Percentiles rank a stretch among this genome's conserved stretches.
These are phyloP conservation scores for Drosophila eugracilis DNA, from an alignment of 1,140 invertebrate species.

Conservation along the genomic window DNA sequence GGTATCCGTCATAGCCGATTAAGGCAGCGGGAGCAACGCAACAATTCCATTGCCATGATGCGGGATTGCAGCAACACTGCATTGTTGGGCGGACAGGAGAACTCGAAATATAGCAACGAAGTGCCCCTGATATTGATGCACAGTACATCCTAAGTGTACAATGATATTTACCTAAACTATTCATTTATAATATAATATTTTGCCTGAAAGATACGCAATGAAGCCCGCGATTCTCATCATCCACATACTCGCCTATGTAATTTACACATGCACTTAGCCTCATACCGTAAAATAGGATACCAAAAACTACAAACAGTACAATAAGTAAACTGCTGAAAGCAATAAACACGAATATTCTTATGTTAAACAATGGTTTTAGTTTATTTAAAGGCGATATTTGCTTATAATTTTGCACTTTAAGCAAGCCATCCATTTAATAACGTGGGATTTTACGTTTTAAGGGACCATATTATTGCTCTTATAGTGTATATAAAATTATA, in stretches of 20 bases:
- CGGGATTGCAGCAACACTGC: constrained; percentile 67
- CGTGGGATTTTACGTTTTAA: neutral
- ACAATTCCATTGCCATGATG: constrained; percentile 81
- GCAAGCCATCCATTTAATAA: neutral
- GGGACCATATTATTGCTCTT: neutral
- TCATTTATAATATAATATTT: constrained; percentile 5
- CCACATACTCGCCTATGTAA: constrained; percentile 21
- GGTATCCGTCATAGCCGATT: constrained; percentile 86
- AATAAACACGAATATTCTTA: constrained; percentile 35
- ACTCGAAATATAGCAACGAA: constrained; percentile 64
- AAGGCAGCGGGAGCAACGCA: constrained; percentile 73
- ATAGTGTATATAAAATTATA: neutral
- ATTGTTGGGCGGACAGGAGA: constrained; percentile 53
- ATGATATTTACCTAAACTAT: constrained; percentile 38
- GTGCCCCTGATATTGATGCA: constrained; percentile 75
- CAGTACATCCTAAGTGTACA: constrained; percentile 53
- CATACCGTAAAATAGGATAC: constrained; percentile 42
- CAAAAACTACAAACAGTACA: constrained; percentile 40
- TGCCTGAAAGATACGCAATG: neutral
- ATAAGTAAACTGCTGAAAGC: constrained; percentile 47
- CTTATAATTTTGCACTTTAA: neutral
- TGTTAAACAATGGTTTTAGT: neutral
- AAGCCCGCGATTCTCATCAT: constrained; percentile 19
- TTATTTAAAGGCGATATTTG: neutral
- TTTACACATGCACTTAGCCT: constrained; percentile 20